Conservation (phyloP, 2,888 invertebrate genomes). For the Ypsolopha scabrella region DNA sequence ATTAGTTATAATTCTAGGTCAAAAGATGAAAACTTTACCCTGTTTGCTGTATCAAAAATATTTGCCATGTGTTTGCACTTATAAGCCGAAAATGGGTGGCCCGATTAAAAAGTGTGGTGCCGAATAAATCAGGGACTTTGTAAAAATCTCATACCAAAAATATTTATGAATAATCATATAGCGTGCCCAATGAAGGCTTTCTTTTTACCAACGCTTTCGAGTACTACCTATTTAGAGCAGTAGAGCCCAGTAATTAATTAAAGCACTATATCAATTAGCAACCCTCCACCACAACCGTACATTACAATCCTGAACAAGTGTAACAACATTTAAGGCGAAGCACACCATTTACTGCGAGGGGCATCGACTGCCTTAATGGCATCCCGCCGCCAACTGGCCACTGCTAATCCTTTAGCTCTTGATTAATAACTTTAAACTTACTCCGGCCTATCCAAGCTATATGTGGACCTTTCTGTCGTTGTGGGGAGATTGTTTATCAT, state of each 20-base stretch:
- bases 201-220: too few species aligned
- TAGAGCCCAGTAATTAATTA: neutral
- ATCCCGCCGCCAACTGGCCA: conserved; percentile 65
- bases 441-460: conserved; percentile 26
- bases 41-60: neutral
- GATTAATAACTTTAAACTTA: conserved; percentile 68
- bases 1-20: too few species aligned
- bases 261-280: neutral
- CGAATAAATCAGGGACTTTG: too few species aligned
- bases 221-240: too few species aligned
- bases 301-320: neutral
- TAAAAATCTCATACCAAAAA: too few species aligned
- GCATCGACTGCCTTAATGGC: conserved; percentile 63
- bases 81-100: too few species aligned
- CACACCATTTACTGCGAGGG: conserved; percentile 15
- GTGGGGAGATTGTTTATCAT: too few species aligned
- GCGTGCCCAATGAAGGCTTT: too few species aligned
- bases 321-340: neutral
- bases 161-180: too few species aligned
- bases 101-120: too few species aligned
- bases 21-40: too few species aligned
- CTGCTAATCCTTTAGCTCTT: conserved; percentile 66
- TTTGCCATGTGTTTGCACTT: neutral
- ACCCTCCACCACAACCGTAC: neutral
- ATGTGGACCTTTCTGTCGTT: conserved; percentile 37